phyloP scores from a whole-genome alignment of 2,797 vertebrate genomes.

The Carapus acus region DNA sequence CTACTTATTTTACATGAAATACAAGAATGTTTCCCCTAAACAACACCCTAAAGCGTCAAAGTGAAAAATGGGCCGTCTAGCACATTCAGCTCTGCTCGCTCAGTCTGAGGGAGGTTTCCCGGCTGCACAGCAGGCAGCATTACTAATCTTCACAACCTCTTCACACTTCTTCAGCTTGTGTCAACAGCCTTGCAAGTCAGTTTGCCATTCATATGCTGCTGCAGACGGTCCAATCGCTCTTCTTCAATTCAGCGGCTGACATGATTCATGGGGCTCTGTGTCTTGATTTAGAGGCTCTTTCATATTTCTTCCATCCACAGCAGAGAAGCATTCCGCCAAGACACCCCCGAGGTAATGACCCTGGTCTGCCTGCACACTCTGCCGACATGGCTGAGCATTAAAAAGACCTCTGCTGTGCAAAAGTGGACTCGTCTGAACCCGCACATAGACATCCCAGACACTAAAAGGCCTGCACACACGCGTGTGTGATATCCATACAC shows the following conservation, averaged over 20 bases:
- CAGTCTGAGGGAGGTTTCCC: constrained; percentile 51
- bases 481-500: not conserved
- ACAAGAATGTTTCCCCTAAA: constrained; percentile 12
- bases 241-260: constrained; percentile 64
- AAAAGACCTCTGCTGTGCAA: constrained; percentile 33
- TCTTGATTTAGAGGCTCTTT: constrained; percentile 73
- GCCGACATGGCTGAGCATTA: constrained; percentile 36
- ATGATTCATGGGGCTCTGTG: constrained; percentile 74
- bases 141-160: constrained; percentile 68
- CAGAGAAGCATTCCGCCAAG: constrained; percentile 69
- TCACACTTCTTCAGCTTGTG: constrained; percentile 67
- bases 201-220: constrained; percentile 69
- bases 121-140: constrained; percentile 41
- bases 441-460: constrained; percentile 5
- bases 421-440: constrained; percentile 17
- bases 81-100: constrained; percentile 53
- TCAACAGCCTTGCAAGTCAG: constrained; percentile 60
- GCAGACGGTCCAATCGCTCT: constrained; percentile 67
- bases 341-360: constrained; percentile 71
- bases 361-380: constrained; percentile 59
- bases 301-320: constrained; percentile 68
- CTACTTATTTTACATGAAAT: constrained; percentile 42
- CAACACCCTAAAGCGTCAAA: constrained; percentile 59
- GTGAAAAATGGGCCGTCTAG: constrained; percentile 53
- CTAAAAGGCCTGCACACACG: not conserved